These are phyloP conservation scores for Brachyalestes nurse DNA, from an alignment of 2,797 vertebrate species.

Conservation along the genomic window DNA sequence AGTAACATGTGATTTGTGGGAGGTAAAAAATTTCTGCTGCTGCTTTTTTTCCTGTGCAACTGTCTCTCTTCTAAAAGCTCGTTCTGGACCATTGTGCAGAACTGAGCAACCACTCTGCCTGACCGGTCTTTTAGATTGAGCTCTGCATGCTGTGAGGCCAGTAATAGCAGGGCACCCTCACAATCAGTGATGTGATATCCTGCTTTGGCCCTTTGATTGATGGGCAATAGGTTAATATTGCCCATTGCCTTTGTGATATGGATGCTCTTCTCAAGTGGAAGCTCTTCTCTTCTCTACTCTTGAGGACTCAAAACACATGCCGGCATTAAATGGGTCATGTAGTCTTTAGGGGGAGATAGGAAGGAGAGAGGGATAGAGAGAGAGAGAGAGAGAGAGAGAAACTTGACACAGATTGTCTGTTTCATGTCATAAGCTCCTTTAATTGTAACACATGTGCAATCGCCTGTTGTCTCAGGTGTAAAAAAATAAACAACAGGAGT, in stretches of 20 bases:
- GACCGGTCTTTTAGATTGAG: background rate
- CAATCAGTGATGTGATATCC: background rate
- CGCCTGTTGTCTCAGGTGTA: background rate
- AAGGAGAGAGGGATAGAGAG: background rate
- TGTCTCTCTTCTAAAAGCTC: background rate
- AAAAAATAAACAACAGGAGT: background rate
- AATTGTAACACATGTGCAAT: background rate
- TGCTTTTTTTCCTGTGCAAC: conserved; percentile 3
- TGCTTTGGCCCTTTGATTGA: background rate
- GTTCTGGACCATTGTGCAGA: background rate
- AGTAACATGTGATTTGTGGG: conserved; percentile 6
- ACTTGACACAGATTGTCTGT: background rate
- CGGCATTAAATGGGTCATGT: conserved; percentile 10
- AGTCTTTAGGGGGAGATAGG: background rate
- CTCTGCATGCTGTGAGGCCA: background rate
- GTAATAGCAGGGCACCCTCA: background rate
- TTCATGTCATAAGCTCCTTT: background rate
- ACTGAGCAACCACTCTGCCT: background rate
- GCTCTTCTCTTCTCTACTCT: background rate
- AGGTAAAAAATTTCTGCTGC: conserved; percentile 1
- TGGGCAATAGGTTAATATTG: background rate
- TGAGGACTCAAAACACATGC: background rate
- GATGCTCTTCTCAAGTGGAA: too few species aligned
- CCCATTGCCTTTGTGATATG: too few species aligned
- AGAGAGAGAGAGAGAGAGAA: background rate